Conservation (phyloP, 1,140 invertebrate species). For the Penaeus chinensis region DNA sequence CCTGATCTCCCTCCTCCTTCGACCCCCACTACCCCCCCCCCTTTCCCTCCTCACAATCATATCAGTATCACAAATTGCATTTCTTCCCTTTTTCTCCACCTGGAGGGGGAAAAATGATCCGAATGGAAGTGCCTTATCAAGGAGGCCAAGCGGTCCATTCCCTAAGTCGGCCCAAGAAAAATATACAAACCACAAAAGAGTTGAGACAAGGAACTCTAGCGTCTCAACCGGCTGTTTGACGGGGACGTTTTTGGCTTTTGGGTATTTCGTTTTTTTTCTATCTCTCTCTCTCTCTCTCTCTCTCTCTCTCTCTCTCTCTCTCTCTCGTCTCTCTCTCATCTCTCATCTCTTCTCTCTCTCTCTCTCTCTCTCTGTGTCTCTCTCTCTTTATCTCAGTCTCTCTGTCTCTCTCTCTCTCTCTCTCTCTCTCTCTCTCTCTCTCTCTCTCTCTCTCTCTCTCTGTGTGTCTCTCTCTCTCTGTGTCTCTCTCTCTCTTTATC, state of each 20-base stretch:
- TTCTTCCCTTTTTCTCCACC: slow-evolving; percentile 32
- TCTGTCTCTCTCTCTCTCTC: neutral
- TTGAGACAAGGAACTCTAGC: slow-evolving; percentile 6
- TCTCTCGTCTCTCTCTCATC: too few relatives aligned
- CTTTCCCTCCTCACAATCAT: slow-evolving; percentile 37
- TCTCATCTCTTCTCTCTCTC: too few relatives aligned
- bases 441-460: neutral
- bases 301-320: too few relatives aligned
- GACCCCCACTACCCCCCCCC: neutral
- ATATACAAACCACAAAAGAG: slow-evolving; percentile 27
- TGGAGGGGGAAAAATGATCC: neutral
- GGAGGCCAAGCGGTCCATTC: slow-evolving; percentile 18
- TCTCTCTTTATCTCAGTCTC: neutral
- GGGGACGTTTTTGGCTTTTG: too few relatives aligned
- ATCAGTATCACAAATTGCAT: slow-evolving; percentile 52
- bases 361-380: too few relatives aligned
- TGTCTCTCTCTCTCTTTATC: too few relatives aligned
- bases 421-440: neutral
- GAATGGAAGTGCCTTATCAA: slow-evolving; percentile 27
- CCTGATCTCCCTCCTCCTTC: neutral
- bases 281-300: too few relatives aligned
- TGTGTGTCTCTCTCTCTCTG: too few relatives aligned
- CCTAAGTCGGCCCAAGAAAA: slow-evolving; percentile 34
- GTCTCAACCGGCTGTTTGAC: neutral
- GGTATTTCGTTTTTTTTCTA: too few relatives aligned